Conservation (phyloP, 2,113 vertebrate genomes). For the Fregata magnificens region DNA sequence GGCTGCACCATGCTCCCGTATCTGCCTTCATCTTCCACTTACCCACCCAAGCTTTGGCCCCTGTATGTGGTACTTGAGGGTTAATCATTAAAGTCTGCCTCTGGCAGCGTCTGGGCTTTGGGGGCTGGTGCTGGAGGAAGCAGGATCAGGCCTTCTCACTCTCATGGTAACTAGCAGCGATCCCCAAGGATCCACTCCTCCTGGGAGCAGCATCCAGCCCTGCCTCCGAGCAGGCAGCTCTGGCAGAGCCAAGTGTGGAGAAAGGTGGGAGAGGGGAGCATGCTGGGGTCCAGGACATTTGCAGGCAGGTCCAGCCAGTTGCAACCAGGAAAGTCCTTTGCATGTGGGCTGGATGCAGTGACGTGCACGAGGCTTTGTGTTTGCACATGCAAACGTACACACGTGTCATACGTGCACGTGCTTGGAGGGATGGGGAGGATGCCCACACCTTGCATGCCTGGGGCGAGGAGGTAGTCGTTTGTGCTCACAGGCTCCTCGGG, state of each 20-base stretch:
- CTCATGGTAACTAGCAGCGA: neutral
- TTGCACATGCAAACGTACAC: fast-evolving
- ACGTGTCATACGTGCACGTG: fast-evolving
- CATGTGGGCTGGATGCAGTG: fast-evolving
- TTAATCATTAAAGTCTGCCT: neutral
- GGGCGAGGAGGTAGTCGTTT: neutral
- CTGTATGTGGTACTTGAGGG: neutral
- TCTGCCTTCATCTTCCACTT: neutral
- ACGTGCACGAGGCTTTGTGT: neutral
- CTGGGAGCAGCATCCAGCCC: neutral
- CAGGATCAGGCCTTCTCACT: neutral
- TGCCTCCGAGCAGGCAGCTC: neutral
- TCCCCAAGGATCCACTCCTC: too few species aligned
- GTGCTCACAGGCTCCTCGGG: fast-evolving
- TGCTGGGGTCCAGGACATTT: neutral
- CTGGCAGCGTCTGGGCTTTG: neutral
- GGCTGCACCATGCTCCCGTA: neutral
- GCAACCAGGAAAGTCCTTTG: neutral
- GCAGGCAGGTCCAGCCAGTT: neutral
- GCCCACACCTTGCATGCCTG: fast-evolving
- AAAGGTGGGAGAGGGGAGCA: fast-evolving
- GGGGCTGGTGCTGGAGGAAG: neutral
- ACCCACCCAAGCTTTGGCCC: neutral
- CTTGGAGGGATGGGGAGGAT: neutral
- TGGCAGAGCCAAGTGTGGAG: fast-evolving